Base-by-base conservation (phyloP, 2,797 vertebrate species). In the Limosa lapponica region DNA sequence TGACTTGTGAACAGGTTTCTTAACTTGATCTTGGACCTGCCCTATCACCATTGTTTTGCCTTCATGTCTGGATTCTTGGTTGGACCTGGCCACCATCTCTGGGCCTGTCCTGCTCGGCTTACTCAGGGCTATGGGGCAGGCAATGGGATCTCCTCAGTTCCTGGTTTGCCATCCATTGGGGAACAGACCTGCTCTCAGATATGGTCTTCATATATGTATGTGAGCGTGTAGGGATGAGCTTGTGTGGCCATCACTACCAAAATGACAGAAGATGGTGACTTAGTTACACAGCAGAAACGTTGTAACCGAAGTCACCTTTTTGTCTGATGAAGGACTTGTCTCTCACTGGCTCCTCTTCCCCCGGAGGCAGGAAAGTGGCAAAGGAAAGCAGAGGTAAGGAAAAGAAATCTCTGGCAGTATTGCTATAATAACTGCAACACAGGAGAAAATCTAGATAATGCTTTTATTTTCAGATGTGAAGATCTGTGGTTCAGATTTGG, bases 401-500 rank as follows among this genome's bases (percentile, higher is more conserved):
- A 39, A 36, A 57, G 73, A 79, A 62, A 41, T 15, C 43, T 83
- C 57, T n/a, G n/a, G 27, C 54, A 88, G 34, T 39, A 6, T 15
- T 83, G 65, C 15, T 62, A 1, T 13, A 34, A 4, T 69, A 70
- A 44, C 36, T 81, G 34, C 49, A 93, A 27, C 23, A 7, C 27
- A 28, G 64, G 71, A 79, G 59, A 74, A 92, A 85, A 96, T 93
- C 87, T 85, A 91, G 94, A 93, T 91, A 87, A 83, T 0, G 14
- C 43, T 88, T 92, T 83, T 91, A 44, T 80, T 95, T 95, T 82
- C 87, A 79, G 66, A 69, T 48, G 58, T n/a, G 34, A 79, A 94
- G 85, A 94, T 95, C 71, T 81, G 82, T 81, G 82, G 82, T 79
- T 95, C 82, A 88, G 85, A 93, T 91, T 66, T 66, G 81, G 73